Conservation (phyloP, 2,113 vertebrate species). For the Chloebia gouldiae region DNA sequence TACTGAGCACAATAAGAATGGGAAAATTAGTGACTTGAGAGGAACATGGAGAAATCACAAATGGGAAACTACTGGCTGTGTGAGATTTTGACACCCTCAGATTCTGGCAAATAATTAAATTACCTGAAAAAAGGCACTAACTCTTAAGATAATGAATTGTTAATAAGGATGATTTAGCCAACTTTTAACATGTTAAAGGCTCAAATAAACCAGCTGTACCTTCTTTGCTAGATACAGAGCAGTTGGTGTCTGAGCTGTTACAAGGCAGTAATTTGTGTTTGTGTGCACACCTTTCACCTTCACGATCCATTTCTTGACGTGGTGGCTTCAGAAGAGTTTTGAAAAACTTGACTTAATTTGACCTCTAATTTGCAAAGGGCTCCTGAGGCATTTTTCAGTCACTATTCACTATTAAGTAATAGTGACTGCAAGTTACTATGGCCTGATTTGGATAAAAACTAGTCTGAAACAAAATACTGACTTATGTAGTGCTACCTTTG, state of each 20-base stretch:
- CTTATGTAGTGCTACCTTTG: neutral
- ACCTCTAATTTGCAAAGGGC: neutral
- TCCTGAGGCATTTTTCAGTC: neutral
- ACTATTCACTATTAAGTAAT: neutral
- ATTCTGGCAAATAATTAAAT: neutral
- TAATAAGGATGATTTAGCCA: neutral
- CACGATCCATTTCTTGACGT: neutral
- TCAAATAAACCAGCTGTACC: neutral
- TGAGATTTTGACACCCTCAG: neutral
- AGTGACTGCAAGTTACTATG: neutral
- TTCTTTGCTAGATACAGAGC: neutral
- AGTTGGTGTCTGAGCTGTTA: neutral
- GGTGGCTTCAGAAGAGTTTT: neutral
- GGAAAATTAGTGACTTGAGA: neutral
- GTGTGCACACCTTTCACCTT: neutral
- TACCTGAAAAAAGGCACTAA: neutral
- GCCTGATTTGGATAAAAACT: neutral
- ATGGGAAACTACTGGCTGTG: neutral
- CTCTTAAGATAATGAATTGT: neutral
- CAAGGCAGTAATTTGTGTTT: neutral
- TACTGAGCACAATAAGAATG: neutral
- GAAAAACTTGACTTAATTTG: neutral
- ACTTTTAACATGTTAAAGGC: neutral
- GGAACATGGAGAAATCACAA: neutral
- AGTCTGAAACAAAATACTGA: neutral